Evolutionary conservation across 2,113 vertebrate species (phyloP).

Genomic region (Acanthochromis polyacanthus): DNA sequence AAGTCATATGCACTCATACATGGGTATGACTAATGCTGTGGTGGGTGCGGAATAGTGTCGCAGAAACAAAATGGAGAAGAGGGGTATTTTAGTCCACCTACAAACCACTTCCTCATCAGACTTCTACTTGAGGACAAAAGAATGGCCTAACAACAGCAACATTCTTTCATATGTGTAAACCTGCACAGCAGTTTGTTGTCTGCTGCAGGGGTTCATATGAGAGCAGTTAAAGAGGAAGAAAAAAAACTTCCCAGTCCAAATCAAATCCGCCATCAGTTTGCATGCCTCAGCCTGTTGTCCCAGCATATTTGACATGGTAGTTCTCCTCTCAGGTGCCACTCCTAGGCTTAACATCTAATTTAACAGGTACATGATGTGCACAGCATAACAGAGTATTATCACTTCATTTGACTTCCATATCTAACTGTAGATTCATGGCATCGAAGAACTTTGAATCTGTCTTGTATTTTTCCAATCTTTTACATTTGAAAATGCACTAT

Average conservation of each 20-base stretch:
- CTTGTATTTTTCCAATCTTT: neutral
- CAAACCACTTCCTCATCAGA: conserved; percentile 34
- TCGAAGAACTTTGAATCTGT: neutral
- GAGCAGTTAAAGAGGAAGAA: conserved; percentile 9
- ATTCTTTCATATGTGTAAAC: neutral
- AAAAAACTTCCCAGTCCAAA: neutral
- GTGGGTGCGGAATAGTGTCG: neutral
- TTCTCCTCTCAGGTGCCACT: conserved; percentile 32
- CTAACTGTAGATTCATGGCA: neutral
- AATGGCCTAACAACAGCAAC: neutral
- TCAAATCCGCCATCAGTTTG: neutral
- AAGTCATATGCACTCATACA: neutral
- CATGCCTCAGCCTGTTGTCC: conserved; percentile 27
- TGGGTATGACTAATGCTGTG: neutral
- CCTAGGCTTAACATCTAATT: neutral
- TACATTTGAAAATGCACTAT: neutral
- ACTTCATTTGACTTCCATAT: neutral
- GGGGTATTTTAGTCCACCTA: neutral
- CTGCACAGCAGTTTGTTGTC: neutral
- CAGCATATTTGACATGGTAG: neutral
- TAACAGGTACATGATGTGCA: neutral
- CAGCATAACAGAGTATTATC: neutral
- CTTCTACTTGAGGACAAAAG: neutral
- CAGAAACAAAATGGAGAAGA: neutral
- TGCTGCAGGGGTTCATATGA: neutral